Evolutionary conservation across 2,797 vertebrate genomes (phyloP).

Genomic region (Eremophila alpestris): DNA sequence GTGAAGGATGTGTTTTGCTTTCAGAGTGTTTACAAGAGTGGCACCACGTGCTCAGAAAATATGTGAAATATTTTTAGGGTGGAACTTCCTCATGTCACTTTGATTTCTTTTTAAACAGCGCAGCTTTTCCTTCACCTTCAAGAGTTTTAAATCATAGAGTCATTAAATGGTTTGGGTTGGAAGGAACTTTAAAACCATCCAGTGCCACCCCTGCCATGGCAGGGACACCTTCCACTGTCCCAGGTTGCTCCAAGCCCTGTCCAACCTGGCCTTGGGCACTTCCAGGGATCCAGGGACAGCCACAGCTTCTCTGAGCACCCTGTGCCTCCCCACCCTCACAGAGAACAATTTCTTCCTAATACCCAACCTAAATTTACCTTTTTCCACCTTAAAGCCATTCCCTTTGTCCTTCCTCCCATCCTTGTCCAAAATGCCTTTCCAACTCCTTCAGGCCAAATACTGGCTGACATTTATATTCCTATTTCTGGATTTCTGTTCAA

Average conservation of each 20-base stretch:
- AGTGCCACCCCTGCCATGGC: not conserved
- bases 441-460: not conserved
- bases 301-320: not conserved
- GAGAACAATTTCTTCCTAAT: fast-evolving
- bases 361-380: not conserved
- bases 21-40: fast-evolving
- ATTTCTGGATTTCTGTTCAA: not conserved
- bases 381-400: not conserved
- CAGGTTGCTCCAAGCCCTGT: not conserved
- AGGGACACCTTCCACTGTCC: fast-evolving
- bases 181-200: not conserved
- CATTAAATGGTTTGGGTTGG: not conserved
- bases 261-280: not conserved
- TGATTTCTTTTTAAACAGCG: not conserved
- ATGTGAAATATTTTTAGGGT: not conserved
- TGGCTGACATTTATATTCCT: not conserved
- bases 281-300: not conserved
- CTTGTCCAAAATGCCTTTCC: not conserved
- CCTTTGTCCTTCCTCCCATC: not conserved
- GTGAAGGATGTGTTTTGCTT: not conserved
- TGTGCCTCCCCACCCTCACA: not conserved
- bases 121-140: not conserved
- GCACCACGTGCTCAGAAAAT: not conserved
- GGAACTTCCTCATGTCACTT: not conserved
- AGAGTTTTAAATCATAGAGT: not conserved